Conservation (phyloP, 2,797 vertebrate species). For the Oreonectes daqikongensis region DNA sequence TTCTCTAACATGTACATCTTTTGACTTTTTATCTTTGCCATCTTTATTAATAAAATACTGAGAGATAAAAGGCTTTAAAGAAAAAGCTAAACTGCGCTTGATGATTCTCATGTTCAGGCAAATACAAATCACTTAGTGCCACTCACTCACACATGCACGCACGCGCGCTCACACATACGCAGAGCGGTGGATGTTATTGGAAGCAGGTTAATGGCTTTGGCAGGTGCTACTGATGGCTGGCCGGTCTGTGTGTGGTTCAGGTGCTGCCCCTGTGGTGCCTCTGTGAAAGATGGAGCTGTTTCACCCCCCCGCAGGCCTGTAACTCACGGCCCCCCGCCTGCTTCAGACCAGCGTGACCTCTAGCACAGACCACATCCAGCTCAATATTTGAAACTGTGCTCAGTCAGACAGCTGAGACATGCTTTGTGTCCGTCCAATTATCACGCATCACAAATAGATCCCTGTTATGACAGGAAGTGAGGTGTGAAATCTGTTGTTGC, state of each 20-base stretch:
- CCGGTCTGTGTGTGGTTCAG: conserved; percentile 28
- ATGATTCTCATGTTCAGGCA: neutral
- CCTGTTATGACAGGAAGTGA: conserved; percentile 30
- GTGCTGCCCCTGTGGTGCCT: conserved; percentile 30
- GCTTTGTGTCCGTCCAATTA: conserved; percentile 44
- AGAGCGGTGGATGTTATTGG: neutral
- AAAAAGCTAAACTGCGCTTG: neutral
- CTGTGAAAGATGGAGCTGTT: conserved; percentile 33
- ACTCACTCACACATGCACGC: too few species aligned
- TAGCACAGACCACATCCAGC: conserved; percentile 19
- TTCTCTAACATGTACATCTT: neutral
- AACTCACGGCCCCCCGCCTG: neutral
- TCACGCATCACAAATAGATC: conserved; percentile 49
- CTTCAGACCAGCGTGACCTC: conserved; percentile 31
- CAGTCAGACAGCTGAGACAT: conserved; percentile 38
- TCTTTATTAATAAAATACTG: neutral
- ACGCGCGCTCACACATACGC: neutral
- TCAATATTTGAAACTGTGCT: conserved; percentile 44
- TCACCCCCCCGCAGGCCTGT: conserved; percentile 21
- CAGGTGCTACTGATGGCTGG: conserved; percentile 32
- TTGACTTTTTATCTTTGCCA: neutral
- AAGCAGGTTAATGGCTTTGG: conserved; percentile 39
- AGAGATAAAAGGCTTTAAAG: neutral
- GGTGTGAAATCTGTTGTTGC: neutral
- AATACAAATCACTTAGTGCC: neutral